phyloP scores from a whole-genome alignment of 2,888 invertebrate genomes.

The Nemotelus nigrinus region DNA sequence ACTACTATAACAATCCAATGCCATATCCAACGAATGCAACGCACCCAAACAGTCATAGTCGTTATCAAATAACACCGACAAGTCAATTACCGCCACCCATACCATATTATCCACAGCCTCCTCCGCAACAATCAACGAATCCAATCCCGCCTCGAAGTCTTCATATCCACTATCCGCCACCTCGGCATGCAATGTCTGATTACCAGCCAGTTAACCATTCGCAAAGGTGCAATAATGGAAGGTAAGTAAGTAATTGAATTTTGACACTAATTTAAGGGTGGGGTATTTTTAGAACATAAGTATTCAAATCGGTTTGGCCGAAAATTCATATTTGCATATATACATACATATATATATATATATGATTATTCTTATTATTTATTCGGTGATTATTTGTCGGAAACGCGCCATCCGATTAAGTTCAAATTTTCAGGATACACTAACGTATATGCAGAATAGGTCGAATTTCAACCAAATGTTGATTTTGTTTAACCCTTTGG shows the following conservation, averaged over 20 bases:
- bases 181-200: constrained; percentile 63
- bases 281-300: no score
- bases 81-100: constrained; percentile 63
- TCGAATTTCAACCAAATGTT: no score
- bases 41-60: constrained; percentile 59
- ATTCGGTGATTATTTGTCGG: no score
- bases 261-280: no score
- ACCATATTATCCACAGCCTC: constrained; percentile 60
- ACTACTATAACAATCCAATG: constrained; percentile 63
- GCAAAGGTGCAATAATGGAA: constrained; percentile 61
- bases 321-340: no score
- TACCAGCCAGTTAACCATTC: constrained; percentile 62
- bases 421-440: no score
- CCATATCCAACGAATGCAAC: constrained; percentile 55
- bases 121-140: constrained; percentile 53
- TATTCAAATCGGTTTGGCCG: no score
- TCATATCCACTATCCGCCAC: constrained; percentile 64
- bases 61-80: constrained; percentile 64
- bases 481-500: no score
- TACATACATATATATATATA: background rate
- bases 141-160: constrained; percentile 58
- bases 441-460: background rate
- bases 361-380: no score
- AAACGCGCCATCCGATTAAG: no score
- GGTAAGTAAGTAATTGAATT: constrained; percentile 53